A percentile compares a stretch with the other conserved stretches of the same genome.
Evolutionary conservation across 2,888 invertebrate genomes (phyloP).

Genomic region (Chaetoderma sp.): DNA sequence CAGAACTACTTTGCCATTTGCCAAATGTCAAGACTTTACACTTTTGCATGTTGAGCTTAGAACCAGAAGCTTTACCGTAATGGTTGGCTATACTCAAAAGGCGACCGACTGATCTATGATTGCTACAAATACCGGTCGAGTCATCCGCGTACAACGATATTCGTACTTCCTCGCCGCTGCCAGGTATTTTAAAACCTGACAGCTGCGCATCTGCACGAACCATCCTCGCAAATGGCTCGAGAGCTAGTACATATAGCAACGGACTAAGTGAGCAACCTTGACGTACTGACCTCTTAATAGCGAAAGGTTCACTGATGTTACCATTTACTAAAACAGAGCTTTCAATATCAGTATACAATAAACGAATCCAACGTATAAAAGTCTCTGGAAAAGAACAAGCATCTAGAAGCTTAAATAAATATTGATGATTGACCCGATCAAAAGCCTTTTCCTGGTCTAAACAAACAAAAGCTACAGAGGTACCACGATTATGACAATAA

Average conservation of each 20-base stretch:
- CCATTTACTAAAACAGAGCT: constrained; percentile 9
- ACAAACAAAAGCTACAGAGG: neutral
- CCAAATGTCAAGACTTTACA: neutral
- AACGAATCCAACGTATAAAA: constrained; percentile 6
- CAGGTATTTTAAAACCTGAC: constrained; percentile 7
- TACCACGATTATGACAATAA: constrained; percentile 12
- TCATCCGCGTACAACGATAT: constrained; percentile 10
- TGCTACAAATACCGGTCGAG: neutral
- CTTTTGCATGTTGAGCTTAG: neutral
- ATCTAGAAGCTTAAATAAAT: neutral
- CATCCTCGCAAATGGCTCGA: constrained; percentile 3
- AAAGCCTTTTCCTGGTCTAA: constrained; percentile 24
- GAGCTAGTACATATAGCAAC: constrained; percentile 6
- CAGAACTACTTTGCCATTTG: neutral
- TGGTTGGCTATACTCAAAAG: neutral
- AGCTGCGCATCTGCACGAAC: constrained; percentile 1
- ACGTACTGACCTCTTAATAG: constrained; percentile 1
- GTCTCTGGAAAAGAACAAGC: constrained; percentile 3
- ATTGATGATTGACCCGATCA: constrained; percentile 18
- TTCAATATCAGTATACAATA: neutral
- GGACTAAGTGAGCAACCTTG: constrained; percentile 18
- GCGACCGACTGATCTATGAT: neutral
- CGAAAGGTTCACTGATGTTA: neutral
- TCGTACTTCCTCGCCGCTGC: neutral
- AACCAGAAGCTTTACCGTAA: neutral